Percentiles rank a stretch among this genome's conserved stretches.
These are phyloP conservation scores for Nowickia ferox DNA, from an alignment of 2,888 invertebrate species.

Conservation along the genomic window DNA sequence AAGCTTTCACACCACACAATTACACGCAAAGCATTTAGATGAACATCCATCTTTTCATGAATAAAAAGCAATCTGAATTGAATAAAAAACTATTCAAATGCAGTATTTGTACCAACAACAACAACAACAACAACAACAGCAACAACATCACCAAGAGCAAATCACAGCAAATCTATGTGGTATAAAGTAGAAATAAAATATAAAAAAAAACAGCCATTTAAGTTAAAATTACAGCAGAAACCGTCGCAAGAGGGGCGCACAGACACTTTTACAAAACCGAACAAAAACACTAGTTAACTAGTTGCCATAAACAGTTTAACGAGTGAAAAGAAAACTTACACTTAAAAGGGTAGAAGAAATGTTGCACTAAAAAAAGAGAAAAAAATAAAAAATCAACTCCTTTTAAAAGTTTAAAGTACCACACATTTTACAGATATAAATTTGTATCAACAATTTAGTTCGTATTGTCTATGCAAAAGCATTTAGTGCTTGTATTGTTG, in stretches of 20 bases:
- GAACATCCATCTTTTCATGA: not conserved
- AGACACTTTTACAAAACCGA: slow-evolving; percentile 15
- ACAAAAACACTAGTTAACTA: slow-evolving; percentile 51
- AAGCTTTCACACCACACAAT: not conserved
- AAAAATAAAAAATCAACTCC: slow-evolving; percentile 22
- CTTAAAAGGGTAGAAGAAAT: slow-evolving; percentile 58
- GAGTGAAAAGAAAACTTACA: slow-evolving; percentile 63
- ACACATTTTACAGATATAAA: slow-evolving; percentile 22
- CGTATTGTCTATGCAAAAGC: not conserved
- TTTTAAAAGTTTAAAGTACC: slow-evolving; percentile 57
- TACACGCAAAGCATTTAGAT: not conserved
- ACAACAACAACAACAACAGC: slow-evolving; percentile 1
- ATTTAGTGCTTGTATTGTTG: slow-evolving; percentile 4
- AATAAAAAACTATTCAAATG: slow-evolving; percentile 51
- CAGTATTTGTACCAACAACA: not conserved
- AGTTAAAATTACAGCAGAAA: not conserved
- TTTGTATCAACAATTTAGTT: slow-evolving; percentile 20
- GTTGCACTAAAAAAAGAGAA: not conserved
- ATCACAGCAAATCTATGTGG: slow-evolving; percentile 2
- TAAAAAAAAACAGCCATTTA: slow-evolving; percentile 5
- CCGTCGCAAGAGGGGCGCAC: not conserved
- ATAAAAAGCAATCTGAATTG: slow-evolving; percentile 51
- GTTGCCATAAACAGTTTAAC: slow-evolving; percentile 69
- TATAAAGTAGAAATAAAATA: not conserved
- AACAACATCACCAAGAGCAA: not conserved